phyloP scores from a whole-genome alignment of 2,113 vertebrate genomes.

The Parus major region DNA sequence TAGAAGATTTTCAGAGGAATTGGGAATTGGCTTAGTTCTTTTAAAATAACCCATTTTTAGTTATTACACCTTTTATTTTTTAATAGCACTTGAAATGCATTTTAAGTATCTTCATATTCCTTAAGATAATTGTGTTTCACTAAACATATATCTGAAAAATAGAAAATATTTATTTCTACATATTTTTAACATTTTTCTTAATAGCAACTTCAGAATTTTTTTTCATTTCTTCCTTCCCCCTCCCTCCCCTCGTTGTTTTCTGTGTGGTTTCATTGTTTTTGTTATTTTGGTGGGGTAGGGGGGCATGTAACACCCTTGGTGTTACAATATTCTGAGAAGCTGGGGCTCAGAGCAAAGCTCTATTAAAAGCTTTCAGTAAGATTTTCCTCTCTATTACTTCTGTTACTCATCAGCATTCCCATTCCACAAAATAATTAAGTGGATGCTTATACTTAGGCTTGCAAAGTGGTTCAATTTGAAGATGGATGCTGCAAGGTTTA shows the following conservation, averaged over 20 bases:
- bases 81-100: not conserved
- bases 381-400: not conserved
- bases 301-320: not conserved
- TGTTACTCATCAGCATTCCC: not conserved
- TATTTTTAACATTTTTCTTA: not conserved
- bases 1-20: not conserved
- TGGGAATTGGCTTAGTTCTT: not conserved
- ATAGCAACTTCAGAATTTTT: not conserved
- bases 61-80: not conserved
- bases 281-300: not conserved
- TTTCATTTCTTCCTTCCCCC: not conserved
- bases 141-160: not conserved
- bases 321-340: not conserved
- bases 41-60: not conserved
- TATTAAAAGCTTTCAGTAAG: not conserved
- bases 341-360: not conserved
- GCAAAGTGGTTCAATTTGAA: not conserved
- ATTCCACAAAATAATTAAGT: not conserved
- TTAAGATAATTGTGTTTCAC: not conserved
- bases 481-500: not conserved
- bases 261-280: accelerated
- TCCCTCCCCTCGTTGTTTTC: not conserved
- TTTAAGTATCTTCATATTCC: not conserved
- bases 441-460: not conserved
- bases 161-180: not conserved